These are phyloP conservation scores for Marcusenius ussheri DNA, from an alignment of 2,113 vertebrate genomes.

Conservation along the genomic window DNA sequence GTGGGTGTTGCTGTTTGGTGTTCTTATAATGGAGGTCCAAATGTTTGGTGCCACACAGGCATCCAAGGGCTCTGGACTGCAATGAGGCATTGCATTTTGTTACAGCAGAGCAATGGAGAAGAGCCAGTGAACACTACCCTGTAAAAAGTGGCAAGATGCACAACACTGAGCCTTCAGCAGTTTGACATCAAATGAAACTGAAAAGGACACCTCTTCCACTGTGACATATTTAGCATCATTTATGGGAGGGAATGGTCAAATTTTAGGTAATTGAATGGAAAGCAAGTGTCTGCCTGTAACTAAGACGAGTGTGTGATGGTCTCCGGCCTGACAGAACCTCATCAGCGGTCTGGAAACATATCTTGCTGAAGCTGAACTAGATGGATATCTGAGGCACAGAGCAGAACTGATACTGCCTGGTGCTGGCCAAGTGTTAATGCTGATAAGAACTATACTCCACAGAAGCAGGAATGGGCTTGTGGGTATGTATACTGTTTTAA, in stretches of 20 bases:
- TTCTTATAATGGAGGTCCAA: neutral
- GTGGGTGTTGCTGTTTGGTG: neutral
- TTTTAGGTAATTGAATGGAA: neutral
- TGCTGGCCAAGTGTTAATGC: neutral
- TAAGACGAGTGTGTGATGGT: neutral
- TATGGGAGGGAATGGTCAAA: neutral
- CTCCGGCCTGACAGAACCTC: neutral
- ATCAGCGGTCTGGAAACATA: neutral
- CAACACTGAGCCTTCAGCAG: neutral
- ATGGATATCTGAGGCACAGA: neutral
- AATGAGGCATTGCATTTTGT: neutral
- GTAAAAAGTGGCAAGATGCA: neutral
- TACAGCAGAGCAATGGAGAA: neutral
- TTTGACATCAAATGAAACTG: neutral
- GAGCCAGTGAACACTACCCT: neutral
- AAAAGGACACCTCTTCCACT: neutral
- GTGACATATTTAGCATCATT: neutral
- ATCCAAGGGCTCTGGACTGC: neutral
- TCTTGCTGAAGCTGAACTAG: neutral
- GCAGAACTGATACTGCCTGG: neutral
- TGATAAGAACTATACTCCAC: neutral
- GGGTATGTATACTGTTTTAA: neutral
- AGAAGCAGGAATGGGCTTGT: neutral
- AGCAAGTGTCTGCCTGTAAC: neutral
- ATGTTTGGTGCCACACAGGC: neutral